These are phyloP conservation scores for Cathartes aura DNA, from an alignment of 2,113 vertebrate species.

Conservation along the genomic window DNA sequence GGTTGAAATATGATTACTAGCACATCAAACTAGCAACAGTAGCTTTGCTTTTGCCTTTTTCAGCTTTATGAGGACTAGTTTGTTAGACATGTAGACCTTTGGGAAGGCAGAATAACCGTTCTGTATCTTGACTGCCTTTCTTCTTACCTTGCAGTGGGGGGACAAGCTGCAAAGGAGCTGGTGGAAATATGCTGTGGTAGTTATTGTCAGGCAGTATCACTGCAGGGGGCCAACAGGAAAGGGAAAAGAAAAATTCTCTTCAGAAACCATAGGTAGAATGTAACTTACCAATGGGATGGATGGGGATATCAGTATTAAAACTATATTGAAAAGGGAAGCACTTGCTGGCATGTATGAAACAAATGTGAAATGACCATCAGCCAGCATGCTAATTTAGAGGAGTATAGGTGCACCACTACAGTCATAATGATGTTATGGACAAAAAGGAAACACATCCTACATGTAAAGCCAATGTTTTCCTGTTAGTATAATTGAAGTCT, in stretches of 20 bases:
- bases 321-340: neutral
- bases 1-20: neutral
- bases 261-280: neutral
- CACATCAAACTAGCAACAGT: neutral
- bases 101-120: neutral
- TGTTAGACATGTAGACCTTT: neutral
- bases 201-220: neutral
- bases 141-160: neutral
- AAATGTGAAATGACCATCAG: neutral
- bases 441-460: neutral
- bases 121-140: neutral
- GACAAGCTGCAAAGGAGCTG: neutral
- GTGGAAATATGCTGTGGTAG: neutral
- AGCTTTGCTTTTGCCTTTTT: neutral
- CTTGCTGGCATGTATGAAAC: neutral
- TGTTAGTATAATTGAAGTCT: neutral
- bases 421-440: neutral
- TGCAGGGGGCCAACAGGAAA: neutral
- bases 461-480: neutral
- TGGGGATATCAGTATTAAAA: neutral
- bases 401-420: neutral
- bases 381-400: neutral
- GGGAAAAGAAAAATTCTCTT: neutral
- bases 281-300: neutral
- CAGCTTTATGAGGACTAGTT: neutral